Evolutionary conservation across 2,113 vertebrate genomes (phyloP).

Genomic region (Todiramphus chloris): DNA sequence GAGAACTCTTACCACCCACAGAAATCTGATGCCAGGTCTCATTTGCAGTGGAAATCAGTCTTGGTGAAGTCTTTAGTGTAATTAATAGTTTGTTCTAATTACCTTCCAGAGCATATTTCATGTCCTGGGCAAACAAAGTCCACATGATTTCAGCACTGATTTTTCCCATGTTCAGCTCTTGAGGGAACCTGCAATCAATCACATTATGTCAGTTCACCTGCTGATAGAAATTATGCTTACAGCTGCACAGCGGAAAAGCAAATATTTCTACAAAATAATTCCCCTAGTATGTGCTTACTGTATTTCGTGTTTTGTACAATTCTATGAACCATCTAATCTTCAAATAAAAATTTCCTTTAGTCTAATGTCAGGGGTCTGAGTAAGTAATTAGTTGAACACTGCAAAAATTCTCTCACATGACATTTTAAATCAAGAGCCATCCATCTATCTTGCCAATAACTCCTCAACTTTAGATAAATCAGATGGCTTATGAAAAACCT

Average conservation of each 20-base stretch:
- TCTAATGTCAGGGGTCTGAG: not conserved
- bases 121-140: slow-evolving; percentile 92
- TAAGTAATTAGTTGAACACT: not conserved
- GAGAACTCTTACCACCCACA: not conserved
- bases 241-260: not conserved
- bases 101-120: slow-evolving; percentile 98
- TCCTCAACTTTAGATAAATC: not conserved
- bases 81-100: slow-evolving; percentile 24
- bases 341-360: not conserved
- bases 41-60: not conserved
- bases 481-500: not conserved
- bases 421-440: not conserved
- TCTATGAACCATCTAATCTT: not conserved
- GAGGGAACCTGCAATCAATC: slow-evolving; percentile 88
- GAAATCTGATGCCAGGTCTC: not conserved
- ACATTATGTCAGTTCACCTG: slow-evolving; percentile 16
- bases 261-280: not conserved
- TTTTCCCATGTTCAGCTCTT: slow-evolving; percentile 93
- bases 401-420: not conserved
- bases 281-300: not conserved
- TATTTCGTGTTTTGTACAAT: not conserved
- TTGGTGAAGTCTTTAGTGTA: not conserved
- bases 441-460: not conserved
- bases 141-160: slow-evolving; percentile 93
- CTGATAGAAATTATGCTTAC: not conserved